phyloP scores from a whole-genome alignment of 1,140 invertebrate species.

The Drosophila burlai region DNA sequence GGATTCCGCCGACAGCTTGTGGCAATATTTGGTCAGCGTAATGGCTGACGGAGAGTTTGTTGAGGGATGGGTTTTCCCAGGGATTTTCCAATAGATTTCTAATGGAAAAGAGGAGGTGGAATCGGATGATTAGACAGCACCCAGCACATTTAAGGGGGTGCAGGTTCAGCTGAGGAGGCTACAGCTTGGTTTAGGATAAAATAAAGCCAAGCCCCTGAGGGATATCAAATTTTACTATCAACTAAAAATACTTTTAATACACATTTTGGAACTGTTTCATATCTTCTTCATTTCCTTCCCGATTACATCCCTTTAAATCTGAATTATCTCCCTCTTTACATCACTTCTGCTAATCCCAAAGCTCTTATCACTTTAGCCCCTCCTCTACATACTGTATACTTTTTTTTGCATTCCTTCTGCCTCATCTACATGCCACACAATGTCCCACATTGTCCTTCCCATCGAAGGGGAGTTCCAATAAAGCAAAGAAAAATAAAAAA shows the following conservation, averaged over 20 bases:
- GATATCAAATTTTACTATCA: neutral
- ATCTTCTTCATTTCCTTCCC: neutral
- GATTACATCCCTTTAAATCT: neutral
- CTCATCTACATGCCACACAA: constrained; percentile 8
- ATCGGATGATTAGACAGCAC: constrained; percentile 6
- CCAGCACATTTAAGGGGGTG: neutral
- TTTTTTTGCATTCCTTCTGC: constrained; percentile 1
- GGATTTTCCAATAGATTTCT: neutral
- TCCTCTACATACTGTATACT: neutral
- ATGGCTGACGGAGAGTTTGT: constrained; percentile 14
- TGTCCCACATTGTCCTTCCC: constrained; percentile 16
- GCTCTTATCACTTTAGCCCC: neutral
- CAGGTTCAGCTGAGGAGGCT: neutral
- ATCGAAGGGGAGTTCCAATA: neutral
- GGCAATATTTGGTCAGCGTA: constrained; percentile 70
- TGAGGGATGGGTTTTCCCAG: neutral
- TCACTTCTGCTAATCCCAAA: constrained; percentile 1
- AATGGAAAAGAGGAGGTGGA: neutral
- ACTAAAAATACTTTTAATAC: no score
- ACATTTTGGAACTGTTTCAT: no score
- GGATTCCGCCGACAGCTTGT: constrained; percentile 51
- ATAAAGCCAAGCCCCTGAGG: neutral
- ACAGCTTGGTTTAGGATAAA: neutral
- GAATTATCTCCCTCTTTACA: neutral
- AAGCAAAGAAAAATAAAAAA: neutral